Conservation (phyloP, 2,888 invertebrate species). For the Seira sanloemensis region DNA sequence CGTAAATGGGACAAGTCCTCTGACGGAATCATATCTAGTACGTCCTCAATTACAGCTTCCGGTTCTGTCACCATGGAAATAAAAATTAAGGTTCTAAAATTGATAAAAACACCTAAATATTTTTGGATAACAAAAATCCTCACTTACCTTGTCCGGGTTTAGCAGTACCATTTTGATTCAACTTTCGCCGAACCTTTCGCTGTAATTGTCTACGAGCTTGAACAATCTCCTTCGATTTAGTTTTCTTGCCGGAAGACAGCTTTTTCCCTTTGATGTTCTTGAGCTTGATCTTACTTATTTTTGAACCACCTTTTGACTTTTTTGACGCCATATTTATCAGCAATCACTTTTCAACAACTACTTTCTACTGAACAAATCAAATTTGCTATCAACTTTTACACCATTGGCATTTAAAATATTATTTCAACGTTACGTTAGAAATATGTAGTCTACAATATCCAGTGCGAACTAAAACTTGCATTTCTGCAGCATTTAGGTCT, state of each 20-base stretch:
- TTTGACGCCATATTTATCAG: slow-evolving; percentile 75
- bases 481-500: too few species aligned
- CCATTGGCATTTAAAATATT: too few species aligned
- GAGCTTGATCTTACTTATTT: slow-evolving; percentile 79
- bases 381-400: too few species aligned
- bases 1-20: slow-evolving; percentile 79
- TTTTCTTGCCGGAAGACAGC: slow-evolving; percentile 79
- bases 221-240: slow-evolving; percentile 72
- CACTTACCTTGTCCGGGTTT: slow-evolving; percentile 72
- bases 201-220: slow-evolving; percentile 74
- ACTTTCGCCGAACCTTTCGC: slow-evolving; percentile 46
- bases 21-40: slow-evolving; percentile 80
- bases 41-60: slow-evolving; percentile 78
- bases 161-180: slow-evolving; percentile 73
- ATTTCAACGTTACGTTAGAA: too few species aligned
- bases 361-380: too few species aligned
- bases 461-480: too few species aligned
- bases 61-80: slow-evolving; percentile 72
- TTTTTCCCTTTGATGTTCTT: slow-evolving; percentile 80
- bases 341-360: neutral
- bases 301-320: slow-evolving; percentile 77
- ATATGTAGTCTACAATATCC: too few species aligned
- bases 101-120: neutral
- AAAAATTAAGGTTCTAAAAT: neutral
- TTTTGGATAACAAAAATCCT: neutral